These are phyloP conservation scores for Ptilodon capucinus DNA, from an alignment of 2,888 invertebrate genomes.

Conservation along the genomic window DNA sequence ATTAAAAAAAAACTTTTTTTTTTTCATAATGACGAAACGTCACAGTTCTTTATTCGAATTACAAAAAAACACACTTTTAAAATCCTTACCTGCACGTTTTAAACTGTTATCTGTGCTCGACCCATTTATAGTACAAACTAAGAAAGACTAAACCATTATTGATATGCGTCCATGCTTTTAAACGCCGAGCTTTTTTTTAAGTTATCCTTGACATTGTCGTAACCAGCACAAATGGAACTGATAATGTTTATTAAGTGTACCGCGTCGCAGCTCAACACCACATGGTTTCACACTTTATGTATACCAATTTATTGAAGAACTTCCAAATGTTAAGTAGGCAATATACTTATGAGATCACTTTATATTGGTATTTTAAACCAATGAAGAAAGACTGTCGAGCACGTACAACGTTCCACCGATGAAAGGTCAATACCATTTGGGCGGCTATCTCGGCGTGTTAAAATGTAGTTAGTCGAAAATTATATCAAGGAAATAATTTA, in stretches of 20 bases:
- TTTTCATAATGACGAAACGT: too few species aligned
- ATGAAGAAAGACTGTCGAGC: background rate
- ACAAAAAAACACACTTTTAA: background rate
- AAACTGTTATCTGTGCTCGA: slow-evolving; percentile 14
- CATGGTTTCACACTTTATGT: slow-evolving; percentile 4
- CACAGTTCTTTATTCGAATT: too few species aligned
- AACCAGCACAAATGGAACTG: slow-evolving; percentile 20
- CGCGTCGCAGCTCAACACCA: slow-evolving; percentile 9
- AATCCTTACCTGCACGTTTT: slow-evolving; percentile 30
- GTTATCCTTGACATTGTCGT: slow-evolving; percentile 50
- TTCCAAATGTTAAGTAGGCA: background rate
- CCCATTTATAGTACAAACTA: slow-evolving; percentile 39
- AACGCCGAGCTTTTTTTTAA: slow-evolving; percentile 40
- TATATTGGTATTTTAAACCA: background rate
- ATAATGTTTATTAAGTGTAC: slow-evolving; percentile 10
- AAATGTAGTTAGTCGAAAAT: slow-evolving; percentile 32
- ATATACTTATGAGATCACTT: background rate
- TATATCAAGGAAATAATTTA: slow-evolving; percentile 43
- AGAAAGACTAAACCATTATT: slow-evolving; percentile 49
- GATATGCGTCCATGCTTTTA: slow-evolving; percentile 45
- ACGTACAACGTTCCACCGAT: background rate
- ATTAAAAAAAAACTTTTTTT: too few species aligned
- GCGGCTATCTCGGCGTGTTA: slow-evolving; percentile 24
- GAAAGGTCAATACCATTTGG: slow-evolving; percentile 16
- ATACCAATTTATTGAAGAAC: slow-evolving; percentile 9